phyloP scores from a whole-genome alignment of 1,140 invertebrate genomes.

The Dermatophagoides farinae region DNA sequence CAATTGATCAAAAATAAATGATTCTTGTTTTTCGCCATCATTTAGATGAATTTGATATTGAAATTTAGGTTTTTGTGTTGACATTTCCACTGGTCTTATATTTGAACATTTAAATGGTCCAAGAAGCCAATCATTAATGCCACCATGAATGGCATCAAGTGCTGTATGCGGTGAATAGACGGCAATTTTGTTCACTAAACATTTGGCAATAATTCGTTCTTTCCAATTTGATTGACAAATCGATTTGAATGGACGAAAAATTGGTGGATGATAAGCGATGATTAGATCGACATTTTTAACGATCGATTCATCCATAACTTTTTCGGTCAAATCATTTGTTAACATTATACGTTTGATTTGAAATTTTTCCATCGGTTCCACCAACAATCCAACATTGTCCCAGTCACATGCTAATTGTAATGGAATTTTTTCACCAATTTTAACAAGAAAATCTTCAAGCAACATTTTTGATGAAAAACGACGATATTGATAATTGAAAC shows the following conservation, averaged over 20 bases:
- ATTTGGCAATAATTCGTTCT: conserved; percentile 34
- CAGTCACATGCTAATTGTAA: conserved; percentile 52
- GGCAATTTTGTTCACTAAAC: conserved; percentile 63
- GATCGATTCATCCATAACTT: conserved; percentile 64
- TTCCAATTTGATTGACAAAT: conserved; percentile 47
- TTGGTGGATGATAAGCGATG: conserved; percentile 83
- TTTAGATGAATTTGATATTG: not conserved
- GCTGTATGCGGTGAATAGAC: conserved; percentile 81
- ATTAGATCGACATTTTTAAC: conserved; percentile 48
- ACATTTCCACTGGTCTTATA: not conserved
- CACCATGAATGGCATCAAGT: conserved; percentile 57
- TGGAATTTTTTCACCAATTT: conserved; percentile 47
- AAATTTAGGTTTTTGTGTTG: not conserved
- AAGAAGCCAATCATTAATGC: conserved; percentile 81
- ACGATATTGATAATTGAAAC: too few species aligned
- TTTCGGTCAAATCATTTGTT: conserved; percentile 85
- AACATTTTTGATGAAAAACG: too few species aligned
- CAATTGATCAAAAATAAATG: too few species aligned
- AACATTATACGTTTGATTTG: conserved; percentile 40
- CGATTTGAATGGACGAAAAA: conserved; percentile 62
- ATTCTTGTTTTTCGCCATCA: not conserved
- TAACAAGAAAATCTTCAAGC: not conserved
- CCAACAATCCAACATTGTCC: conserved; percentile 85
- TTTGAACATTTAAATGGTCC: not conserved
- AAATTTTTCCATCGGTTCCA: conserved; percentile 44